Evolutionary conservation across 1,140 invertebrate species (phyloP).

Genomic region (Drosophila navojoa): DNA sequence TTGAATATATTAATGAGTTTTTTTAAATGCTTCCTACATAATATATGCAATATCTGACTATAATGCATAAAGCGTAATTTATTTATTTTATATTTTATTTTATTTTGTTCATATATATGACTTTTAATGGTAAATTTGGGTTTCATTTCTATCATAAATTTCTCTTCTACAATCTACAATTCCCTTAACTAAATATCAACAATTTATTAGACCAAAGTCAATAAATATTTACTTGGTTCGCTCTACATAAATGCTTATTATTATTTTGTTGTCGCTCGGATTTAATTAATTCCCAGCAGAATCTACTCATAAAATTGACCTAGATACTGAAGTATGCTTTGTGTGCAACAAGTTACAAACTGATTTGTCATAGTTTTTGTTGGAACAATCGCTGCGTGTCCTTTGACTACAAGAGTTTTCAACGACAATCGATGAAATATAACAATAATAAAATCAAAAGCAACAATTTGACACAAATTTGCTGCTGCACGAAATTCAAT

Average conservation of each 20-base stretch:
- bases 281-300: constrained; percentile 18
- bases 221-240: background rate
- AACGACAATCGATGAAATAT: constrained; percentile 29
- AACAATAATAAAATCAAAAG: constrained; percentile 41
- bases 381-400: constrained; percentile 18
- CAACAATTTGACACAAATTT: constrained; percentile 52
- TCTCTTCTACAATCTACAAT: too few species aligned
- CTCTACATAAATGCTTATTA: background rate
- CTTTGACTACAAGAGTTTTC: constrained; percentile 20
- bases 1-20: too few species aligned
- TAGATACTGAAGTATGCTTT: constrained; percentile 22
- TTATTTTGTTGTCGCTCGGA: background rate
- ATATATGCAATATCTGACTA: too few species aligned
- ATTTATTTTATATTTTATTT: too few species aligned
- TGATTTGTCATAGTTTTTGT: constrained; percentile 27
- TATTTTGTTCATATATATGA: too few species aligned
- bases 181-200: background rate
- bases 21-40: too few species aligned
- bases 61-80: too few species aligned
- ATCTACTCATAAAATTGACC: constrained; percentile 19
- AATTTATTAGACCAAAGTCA: background rate
- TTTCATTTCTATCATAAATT: background rate
- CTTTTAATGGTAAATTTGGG: too few species aligned
- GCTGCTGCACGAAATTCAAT: constrained; percentile 42
- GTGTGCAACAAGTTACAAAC: constrained; percentile 41